Base-by-base conservation (phyloP, 1,140 invertebrate species). In the Leptonema lineaticorne region DNA sequence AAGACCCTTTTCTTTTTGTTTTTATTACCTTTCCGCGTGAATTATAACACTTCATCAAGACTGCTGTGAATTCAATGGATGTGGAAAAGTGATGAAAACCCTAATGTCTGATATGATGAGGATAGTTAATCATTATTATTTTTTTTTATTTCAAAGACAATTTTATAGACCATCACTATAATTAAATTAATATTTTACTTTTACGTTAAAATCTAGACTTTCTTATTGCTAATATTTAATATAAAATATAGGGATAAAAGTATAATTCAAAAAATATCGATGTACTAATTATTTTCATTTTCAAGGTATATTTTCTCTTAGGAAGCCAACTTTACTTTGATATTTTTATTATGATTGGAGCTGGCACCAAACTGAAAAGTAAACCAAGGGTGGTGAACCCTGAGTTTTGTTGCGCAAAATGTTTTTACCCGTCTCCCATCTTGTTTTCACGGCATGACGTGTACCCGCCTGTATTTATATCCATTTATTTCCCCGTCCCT, bases 11-110 rank as follows among this genome's bases (percentile, higher is more conserved):
- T 53, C 27, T 62, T 37, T 62, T 62, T 62, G 30, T 62, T 62
- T 62, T 62, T 62, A 62, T 62, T 62, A 24, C 59, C 33, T 45
- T 62, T 62, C 59, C n/a, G 59, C 28, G 59, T 62, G 59, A 62
- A 62, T 45, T 62, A 37, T 62, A 62, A 62, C 59, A 62, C 59
- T 62, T 62, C 59, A 29, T 37, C 28, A 28, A 20, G 26, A 59
- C 20, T 11, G 24, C 7, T 59, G 57, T 59, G 57, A 28, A 33
- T 45, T 24, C 59, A 14, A 22, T 33, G 20, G 59, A n/a, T 16
- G 33, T 5, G n/a, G 59, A 45, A 59, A 45, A 37, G 33, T 24
- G 59, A 62, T 37, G 59, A 62, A 62, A 62, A 37, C 22, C 26
- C 29, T 58, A 58, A 62, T 62, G 30, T 59, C 28, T 14, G 57